Percentiles rank a stretch among this genome's conserved stretches.
phyloP scores from a whole-genome alignment of 1,140 invertebrate species.

The Venturia canescens region DNA sequence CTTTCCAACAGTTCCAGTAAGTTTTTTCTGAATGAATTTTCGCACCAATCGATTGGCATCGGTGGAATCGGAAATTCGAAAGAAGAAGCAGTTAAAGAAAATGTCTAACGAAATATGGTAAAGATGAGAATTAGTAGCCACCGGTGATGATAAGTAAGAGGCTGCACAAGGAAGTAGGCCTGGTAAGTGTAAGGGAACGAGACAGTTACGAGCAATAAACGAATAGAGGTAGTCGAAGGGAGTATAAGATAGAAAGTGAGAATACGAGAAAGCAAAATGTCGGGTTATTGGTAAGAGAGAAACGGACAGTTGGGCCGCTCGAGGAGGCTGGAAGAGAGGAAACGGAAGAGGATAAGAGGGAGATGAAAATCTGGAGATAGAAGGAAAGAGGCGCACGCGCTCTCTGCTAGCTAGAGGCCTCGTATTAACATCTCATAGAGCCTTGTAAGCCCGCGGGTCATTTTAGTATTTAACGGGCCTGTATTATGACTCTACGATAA shows the following conservation, averaged over 20 bases:
- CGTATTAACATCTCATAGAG: constrained; percentile 67
- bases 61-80: not conserved
- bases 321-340: not conserved
- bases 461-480: constrained; percentile 67
- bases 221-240: not conserved
- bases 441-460: constrained; percentile 60
- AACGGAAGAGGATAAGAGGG: constrained; percentile 24
- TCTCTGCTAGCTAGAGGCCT: constrained; percentile 48
- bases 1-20: no score
- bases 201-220: constrained; percentile 22
- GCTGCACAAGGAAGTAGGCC: not conserved
- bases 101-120: not conserved
- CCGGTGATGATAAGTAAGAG: not conserved
- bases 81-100: not conserved
- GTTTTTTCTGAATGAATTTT: no score
- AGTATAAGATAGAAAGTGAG: constrained; percentile 29
- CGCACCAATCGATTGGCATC: not conserved
- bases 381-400: constrained; percentile 41
- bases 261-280: constrained; percentile 12
- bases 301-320: not conserved
- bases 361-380: constrained; percentile 27
- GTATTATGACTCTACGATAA: constrained; percentile 54
- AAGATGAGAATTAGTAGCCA: not conserved
- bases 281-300: constrained; percentile 6
- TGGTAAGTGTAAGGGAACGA: constrained; percentile 21